These are phyloP conservation scores for Otis tarda DNA, from an alignment of 2,113 vertebrate species.

Conservation along the genomic window DNA sequence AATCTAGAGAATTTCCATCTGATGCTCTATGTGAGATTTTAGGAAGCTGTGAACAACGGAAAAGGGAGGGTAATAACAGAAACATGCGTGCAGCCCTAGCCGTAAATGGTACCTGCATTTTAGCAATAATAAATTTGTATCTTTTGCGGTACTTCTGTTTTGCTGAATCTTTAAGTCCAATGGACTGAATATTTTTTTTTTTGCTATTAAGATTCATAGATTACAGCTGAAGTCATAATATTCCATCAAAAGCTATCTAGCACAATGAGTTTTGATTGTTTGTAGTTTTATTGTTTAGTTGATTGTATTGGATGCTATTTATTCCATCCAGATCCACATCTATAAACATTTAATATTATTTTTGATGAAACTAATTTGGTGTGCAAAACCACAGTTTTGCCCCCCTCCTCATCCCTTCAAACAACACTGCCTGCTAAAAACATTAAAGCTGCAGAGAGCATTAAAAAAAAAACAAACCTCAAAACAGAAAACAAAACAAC, in stretches of 20 bases:
- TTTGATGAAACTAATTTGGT: not conserved
- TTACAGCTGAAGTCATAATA: not conserved
- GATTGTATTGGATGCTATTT: not conserved
- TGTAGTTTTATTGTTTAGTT: not conserved
- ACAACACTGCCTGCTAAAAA: not conserved
- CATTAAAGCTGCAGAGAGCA: not conserved
- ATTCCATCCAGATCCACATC: not conserved
- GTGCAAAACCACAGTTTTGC: not conserved
- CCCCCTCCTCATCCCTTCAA: not conserved
- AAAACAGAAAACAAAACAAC: not conserved
- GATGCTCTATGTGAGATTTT: not conserved
- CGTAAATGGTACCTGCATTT: not conserved
- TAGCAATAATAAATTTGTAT: not conserved
- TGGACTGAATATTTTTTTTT: not conserved
- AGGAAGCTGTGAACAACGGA: not conserved
- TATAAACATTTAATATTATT: not conserved
- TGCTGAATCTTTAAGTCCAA: not conserved
- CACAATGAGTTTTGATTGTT: not conserved
- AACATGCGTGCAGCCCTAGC: not conserved
- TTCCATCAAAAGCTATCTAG: not conserved
- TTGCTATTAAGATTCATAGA: not conserved
- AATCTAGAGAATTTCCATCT: not conserved
- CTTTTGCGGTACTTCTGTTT: not conserved
- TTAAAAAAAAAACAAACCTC: not conserved
- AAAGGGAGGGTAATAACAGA: not conserved